Conservation (phyloP, 2,888 invertebrate genomes). For the Leptarthrus brevirostris region DNA sequence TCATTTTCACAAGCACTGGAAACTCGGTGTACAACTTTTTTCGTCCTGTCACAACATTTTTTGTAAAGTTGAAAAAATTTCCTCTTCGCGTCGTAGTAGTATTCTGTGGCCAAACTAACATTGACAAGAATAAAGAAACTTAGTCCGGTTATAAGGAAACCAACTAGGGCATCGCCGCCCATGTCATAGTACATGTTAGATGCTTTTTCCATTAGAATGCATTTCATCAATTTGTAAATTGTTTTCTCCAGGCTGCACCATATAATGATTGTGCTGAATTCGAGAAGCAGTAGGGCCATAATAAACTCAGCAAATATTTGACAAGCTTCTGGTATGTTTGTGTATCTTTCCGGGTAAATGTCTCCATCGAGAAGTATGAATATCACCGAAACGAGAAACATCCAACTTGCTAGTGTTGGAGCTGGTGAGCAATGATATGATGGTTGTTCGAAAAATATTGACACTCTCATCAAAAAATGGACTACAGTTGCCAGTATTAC, state of each 20-base stretch:
- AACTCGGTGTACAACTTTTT: background rate
- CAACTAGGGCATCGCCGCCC: constrained; percentile 53
- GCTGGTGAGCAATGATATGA: constrained; percentile 34
- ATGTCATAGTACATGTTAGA: constrained; percentile 54
- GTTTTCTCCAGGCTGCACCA: constrained; percentile 52
- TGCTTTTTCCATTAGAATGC: constrained; percentile 45
- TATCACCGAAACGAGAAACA: constrained; percentile 46
- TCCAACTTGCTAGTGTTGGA: constrained; percentile 45
- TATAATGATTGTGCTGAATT: constrained; percentile 50
- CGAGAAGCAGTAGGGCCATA: constrained; percentile 50
- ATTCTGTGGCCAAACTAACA: background rate
- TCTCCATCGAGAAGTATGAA: constrained; percentile 46
- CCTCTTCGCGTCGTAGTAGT: background rate
- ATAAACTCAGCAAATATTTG: constrained; percentile 50
- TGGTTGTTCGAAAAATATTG: constrained; percentile 49
- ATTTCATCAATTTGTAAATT: constrained; percentile 50
- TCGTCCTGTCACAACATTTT: background rate
- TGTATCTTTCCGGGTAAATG: constrained; percentile 48
- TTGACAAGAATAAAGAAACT: constrained; percentile 51
- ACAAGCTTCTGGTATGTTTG: constrained; percentile 22
- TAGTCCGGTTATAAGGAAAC: constrained; percentile 43
- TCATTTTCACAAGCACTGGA: background rate
- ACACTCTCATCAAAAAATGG: constrained; percentile 9
- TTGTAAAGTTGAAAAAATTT: background rate
- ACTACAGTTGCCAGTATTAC: background rate